Conservation (phyloP, 1,140 invertebrate species). For the Bombus affinis region DNA sequence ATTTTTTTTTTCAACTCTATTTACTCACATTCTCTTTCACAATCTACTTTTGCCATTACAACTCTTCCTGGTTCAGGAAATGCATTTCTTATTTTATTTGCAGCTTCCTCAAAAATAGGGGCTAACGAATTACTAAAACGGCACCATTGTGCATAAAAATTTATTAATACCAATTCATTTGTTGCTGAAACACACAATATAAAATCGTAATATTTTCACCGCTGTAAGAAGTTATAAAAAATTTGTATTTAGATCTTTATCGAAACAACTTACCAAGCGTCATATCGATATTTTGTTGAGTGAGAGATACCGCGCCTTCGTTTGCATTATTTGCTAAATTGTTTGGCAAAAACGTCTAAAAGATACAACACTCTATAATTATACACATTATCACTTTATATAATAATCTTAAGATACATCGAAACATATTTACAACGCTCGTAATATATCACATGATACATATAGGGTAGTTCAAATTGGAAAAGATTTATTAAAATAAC, state of each 20-base stretch:
- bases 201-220: neutral
- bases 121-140: slow-evolving; percentile 97
- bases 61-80: slow-evolving; percentile 93
- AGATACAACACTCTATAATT: slow-evolving; percentile 54
- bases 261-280: slow-evolving; percentile 87
- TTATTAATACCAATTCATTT: slow-evolving; percentile 98
- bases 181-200: slow-evolving; percentile 84
- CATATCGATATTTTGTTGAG: slow-evolving; percentile 90
- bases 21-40: slow-evolving; percentile 93
- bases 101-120: slow-evolving; percentile 98
- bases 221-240: neutral
- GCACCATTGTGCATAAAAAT: slow-evolving; percentile 99
- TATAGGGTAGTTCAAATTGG: neutral
- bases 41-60: slow-evolving; percentile 98
- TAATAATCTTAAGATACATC: neutral
- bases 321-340: slow-evolving; percentile 87
- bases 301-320: slow-evolving; percentile 90
- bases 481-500: slow-evolving; percentile 5
- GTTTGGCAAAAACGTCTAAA: slow-evolving; percentile 87
- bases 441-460: neutral
- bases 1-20: neutral
- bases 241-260: neutral
- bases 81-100: slow-evolving; percentile 91
- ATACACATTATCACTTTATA: no score
- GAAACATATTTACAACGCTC: neutral